phyloP scores from a whole-genome alignment of 1,140 invertebrate genomes.

The Episyrphus balteatus region DNA sequence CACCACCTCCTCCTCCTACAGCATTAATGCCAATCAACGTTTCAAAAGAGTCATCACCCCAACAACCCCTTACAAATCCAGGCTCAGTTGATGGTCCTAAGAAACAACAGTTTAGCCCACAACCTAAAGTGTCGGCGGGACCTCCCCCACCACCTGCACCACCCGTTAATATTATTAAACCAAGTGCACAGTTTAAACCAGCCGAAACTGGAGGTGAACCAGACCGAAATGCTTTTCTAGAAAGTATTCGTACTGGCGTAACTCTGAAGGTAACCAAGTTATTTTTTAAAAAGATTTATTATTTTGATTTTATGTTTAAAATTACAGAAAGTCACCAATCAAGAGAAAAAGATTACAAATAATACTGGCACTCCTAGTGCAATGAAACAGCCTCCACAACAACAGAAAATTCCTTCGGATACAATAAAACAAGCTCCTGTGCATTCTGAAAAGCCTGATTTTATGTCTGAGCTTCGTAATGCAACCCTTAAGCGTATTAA shows the following conservation, averaged over 20 bases:
- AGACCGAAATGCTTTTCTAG: conserved; percentile 18
- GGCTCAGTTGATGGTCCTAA: no score
- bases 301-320: no score
- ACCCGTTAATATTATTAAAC: background rate
- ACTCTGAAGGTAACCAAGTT: conserved; percentile 16
- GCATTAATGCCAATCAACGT: background rate
- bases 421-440: conserved; percentile 15
- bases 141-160: background rate
- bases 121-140: conserved; percentile 7
- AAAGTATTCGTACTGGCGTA: conserved; percentile 25
- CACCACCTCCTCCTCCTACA: conserved; percentile 5
- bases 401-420: no score
- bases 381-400: no score
- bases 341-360: no score
- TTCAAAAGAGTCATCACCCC: conserved; percentile 6
- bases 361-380: no score
- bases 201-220: no score
- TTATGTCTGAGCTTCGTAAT: conserved; percentile 25
- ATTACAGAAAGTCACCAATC: no score
- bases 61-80: no score
- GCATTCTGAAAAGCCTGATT: conserved; percentile 18
- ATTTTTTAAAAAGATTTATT: no score
- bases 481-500: conserved; percentile 14
- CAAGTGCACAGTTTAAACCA: no score
- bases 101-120: no score